Evolutionary conservation across 2,113 vertebrate species (phyloP).

Genomic region (Panthera tigris): DNA sequence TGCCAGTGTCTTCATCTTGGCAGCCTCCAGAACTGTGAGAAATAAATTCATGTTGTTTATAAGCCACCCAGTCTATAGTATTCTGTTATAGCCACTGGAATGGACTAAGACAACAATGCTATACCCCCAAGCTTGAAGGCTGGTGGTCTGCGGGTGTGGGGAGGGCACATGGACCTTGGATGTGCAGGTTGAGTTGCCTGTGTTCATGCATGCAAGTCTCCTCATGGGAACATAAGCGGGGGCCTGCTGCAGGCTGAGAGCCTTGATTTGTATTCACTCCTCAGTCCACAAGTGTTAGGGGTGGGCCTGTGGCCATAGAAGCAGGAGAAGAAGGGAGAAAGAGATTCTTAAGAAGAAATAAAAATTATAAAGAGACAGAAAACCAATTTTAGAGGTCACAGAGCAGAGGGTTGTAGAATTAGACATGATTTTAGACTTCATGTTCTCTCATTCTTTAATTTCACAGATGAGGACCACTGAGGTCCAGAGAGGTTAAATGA

Average conservation of each 20-base stretch:
- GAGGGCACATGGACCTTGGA: neutral
- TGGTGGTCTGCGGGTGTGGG: neutral
- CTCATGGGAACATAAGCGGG: neutral
- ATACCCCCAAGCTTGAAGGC: neutral
- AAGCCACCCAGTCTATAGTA: neutral
- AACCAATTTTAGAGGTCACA: constrained; percentile 40
- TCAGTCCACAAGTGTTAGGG: neutral
- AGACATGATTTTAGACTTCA: constrained; percentile 35
- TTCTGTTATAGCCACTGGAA: neutral
- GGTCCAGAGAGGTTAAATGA: constrained; percentile 5
- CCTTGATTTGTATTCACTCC: constrained; percentile 37
- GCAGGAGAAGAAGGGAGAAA: neutral
- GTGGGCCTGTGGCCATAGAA: neutral
- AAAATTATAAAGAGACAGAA: constrained; percentile 46
- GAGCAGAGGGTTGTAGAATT: constrained; percentile 6
- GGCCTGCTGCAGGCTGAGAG: neutral
- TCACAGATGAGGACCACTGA: constrained; percentile 45
- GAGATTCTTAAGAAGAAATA: neutral
- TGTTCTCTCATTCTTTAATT: constrained; percentile 56
- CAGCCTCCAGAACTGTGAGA: neutral
- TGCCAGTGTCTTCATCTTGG: neutral
- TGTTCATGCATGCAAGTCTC: neutral
- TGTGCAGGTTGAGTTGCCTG: neutral
- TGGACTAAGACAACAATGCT: neutral
- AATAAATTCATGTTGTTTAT: neutral